phyloP scores from a whole-genome alignment of 1,140 invertebrate species.

The Drosophila yakuba region DNA sequence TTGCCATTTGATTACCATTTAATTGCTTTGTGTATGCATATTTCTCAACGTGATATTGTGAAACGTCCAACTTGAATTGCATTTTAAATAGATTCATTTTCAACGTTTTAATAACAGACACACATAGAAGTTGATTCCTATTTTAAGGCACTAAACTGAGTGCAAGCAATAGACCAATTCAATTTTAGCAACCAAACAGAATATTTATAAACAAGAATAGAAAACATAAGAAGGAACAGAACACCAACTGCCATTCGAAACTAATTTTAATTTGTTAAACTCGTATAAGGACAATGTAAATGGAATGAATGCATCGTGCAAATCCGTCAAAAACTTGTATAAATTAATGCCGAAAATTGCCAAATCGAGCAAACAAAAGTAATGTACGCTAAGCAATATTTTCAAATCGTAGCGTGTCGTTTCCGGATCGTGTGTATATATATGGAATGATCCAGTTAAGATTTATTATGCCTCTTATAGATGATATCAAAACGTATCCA shows the following conservation, averaged over 20 bases:
- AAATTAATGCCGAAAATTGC: conserved; percentile 58
- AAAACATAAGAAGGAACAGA: conserved; percentile 37
- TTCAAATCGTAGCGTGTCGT: conserved; percentile 56
- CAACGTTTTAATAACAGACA: conserved; percentile 24
- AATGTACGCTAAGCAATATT: conserved; percentile 81
- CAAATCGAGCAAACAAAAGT: conserved; percentile 40
- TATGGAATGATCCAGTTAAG: conserved; percentile 34
- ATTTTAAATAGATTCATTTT: conserved; percentile 62
- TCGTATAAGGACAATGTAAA: conserved; percentile 29
- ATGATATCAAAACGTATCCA: conserved; percentile 39
- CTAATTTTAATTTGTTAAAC: conserved; percentile 65
- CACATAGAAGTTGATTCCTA: conserved; percentile 72
- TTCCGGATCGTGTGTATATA: conserved; percentile 55
- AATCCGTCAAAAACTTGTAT: conserved; percentile 72
- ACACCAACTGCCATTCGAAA: conserved; percentile 74
- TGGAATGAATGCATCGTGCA: conserved; percentile 15
- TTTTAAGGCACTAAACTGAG: conserved; percentile 59
- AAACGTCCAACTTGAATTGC: conserved; percentile 81
- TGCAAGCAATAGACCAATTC: conserved; percentile 80
- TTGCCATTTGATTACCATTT: conserved; percentile 49
- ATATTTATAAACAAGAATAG: conserved; percentile 36
- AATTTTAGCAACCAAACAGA: conserved; percentile 43
- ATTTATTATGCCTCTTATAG: conserved; percentile 61
- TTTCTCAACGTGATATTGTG: conserved; percentile 79
- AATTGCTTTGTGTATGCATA: conserved; percentile 65